Evolutionary conservation across 2,797 vertebrate genomes (phyloP).

Genomic region (Pyrocephalus nanus): DNA sequence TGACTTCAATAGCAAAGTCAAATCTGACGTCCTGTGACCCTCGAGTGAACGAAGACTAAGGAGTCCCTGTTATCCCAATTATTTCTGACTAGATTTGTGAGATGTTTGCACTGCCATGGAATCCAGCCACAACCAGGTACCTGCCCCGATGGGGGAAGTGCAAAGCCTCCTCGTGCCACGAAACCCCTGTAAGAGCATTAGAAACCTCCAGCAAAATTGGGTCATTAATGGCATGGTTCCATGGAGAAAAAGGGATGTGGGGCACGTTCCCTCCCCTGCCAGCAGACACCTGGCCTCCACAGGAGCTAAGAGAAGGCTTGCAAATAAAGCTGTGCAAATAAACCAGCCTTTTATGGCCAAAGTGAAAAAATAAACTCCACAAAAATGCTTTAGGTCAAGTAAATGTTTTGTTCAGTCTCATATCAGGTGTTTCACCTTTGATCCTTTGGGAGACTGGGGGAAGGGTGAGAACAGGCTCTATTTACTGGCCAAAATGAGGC

Average conservation of each 20-base stretch:
- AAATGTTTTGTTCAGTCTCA: neutral
- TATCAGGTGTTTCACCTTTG: neutral
- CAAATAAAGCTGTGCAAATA: slow-evolving; percentile 23
- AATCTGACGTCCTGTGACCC: slow-evolving; percentile 2
- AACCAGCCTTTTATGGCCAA: neutral
- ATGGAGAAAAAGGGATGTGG: neutral
- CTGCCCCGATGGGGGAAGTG: neutral
- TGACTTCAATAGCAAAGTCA: slow-evolving; percentile 43
- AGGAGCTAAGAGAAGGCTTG: neutral
- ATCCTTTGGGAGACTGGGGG: neutral
- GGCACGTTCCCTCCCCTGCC: neutral
- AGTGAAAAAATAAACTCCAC: neutral
- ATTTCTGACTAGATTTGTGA: slow-evolving; percentile 57
- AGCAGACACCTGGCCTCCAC: slow-evolving; percentile 18
- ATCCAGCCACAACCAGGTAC: neutral
- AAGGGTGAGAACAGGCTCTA: neutral
- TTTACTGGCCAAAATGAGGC: neutral
- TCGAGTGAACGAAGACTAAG: slow-evolving; percentile 14
- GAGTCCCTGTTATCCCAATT: slow-evolving; percentile 21
- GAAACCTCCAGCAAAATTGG: neutral
- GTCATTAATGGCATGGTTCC: neutral
- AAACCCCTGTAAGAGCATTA: neutral
- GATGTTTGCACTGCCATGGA: slow-evolving; percentile 22
- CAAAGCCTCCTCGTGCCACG: neutral
- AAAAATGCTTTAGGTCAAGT: neutral